phyloP scores from a whole-genome alignment of 2,113 vertebrate species.

The Columba janthina region DNA sequence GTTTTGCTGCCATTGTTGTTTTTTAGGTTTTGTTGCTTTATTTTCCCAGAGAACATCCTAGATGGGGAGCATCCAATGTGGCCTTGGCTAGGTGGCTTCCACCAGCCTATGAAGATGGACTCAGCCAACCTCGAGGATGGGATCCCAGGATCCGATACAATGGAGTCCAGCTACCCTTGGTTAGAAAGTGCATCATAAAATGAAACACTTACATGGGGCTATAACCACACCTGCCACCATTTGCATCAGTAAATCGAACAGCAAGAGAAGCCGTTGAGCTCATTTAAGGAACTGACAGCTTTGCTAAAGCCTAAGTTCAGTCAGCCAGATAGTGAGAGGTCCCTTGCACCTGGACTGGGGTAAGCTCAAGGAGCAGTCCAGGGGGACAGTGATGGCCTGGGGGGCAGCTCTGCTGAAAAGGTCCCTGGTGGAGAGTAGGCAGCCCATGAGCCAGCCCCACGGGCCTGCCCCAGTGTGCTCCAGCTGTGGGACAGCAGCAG shows the following conservation, averaged over 20 bases:
- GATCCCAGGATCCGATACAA: conserved; percentile 77
- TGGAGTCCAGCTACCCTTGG: conserved; percentile 86
- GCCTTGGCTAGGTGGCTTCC: conserved; percentile 92
- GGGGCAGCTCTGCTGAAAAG: not conserved
- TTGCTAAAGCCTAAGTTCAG: not conserved
- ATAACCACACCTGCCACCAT: not conserved
- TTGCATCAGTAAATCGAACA: not conserved
- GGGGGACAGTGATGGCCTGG: not conserved
- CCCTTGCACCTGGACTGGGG: not conserved
- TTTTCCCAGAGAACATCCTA: conserved; percentile 81
- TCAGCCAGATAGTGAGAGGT: not conserved
- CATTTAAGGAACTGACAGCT: not conserved
- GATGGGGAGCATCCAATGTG: conserved; percentile 89
- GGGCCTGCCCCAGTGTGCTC: not conserved
- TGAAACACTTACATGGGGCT: not conserved
- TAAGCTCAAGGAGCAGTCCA: not conserved
- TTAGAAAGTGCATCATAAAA: conserved; percentile 53
- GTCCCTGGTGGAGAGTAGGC: not conserved
- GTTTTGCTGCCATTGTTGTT: not conserved
- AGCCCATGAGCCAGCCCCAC: not conserved
- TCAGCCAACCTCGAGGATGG: conserved; percentile 92
- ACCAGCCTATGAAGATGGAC: conserved; percentile 88
- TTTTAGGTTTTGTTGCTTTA: not conserved
- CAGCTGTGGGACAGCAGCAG: not conserved
- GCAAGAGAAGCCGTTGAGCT: not conserved